A percentile compares a stretch with the other conserved stretches of the same genome.
Conservation (phyloP, 1,140 invertebrate species). For the Eumeta japonica region DNA sequence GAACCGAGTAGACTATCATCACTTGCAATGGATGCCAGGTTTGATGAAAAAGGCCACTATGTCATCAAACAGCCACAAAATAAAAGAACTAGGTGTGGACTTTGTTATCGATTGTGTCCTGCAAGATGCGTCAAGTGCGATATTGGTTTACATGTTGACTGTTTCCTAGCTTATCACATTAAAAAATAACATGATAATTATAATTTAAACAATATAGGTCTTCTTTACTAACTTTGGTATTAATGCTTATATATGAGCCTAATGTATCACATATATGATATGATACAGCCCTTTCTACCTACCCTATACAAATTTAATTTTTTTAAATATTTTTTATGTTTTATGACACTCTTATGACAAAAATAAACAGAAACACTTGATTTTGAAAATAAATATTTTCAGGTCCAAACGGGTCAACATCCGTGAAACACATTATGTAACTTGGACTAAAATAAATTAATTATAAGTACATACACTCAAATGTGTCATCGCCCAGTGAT, state of each 20-base stretch:
- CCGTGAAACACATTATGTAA: no score
- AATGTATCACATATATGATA: conserved; percentile 4
- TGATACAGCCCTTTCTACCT: neutral
- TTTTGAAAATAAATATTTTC: conserved; percentile 3
- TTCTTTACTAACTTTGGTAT: conserved; percentile 1
- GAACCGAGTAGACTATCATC: conserved; percentile 2
- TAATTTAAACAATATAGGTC: neutral
- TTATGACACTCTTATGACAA: neutral
- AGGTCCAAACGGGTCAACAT: conserved; percentile 2
- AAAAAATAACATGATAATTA: conserved; percentile 1
- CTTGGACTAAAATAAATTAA: no score
- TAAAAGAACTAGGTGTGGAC: conserved; percentile 3
- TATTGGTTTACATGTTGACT: conserved; percentile 3
- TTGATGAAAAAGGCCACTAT: conserved; percentile 1
- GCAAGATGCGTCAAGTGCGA: conserved; percentile 4
- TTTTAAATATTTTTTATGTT: conserved; percentile 3
- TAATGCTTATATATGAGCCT: neutral
- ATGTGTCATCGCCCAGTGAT: no score
- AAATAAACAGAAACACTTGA: neutral
- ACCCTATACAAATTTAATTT: neutral
- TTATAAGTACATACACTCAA: no score
- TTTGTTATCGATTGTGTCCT: no score
- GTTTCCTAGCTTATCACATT: neutral
- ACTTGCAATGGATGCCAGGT: conserved; percentile 1
- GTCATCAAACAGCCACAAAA: conserved; percentile 2